Conservation (phyloP, 2,797 vertebrate genomes). For the Crypturellus tataupa region DNA sequence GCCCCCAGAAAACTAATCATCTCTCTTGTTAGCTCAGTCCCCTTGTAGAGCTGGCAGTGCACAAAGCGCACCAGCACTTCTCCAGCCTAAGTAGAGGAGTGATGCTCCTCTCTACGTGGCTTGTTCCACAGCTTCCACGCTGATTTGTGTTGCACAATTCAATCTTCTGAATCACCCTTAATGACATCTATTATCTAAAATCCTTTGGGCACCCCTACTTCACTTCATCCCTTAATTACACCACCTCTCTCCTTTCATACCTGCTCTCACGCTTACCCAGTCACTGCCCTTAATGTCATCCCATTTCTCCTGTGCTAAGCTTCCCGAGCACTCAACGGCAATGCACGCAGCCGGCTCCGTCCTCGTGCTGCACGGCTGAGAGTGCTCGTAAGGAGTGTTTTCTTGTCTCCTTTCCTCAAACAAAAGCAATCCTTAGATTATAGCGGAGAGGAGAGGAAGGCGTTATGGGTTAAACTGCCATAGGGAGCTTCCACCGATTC, state of each 20-base stretch:
- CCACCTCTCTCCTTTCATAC: constrained; percentile 71
- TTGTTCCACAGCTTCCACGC: constrained; percentile 70
- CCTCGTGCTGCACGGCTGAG: constrained; percentile 20
- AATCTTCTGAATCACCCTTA: constrained; percentile 77
- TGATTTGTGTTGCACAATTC: constrained; percentile 74
- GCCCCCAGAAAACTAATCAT: constrained; percentile 72
- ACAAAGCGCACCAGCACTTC: constrained; percentile 73
- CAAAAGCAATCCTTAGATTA: constrained; percentile 67
- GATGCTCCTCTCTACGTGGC: constrained; percentile 67
- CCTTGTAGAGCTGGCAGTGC: constrained; percentile 60
- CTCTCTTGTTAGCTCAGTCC: constrained; percentile 69
- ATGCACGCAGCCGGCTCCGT: constrained; percentile 11
- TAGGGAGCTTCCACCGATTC: constrained; percentile 26
- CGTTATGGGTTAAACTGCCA: constrained; percentile 4
- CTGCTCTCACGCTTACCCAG: constrained; percentile 64
- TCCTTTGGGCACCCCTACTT: constrained; percentile 71
- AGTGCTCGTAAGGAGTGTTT: constrained; percentile 62
- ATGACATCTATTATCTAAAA: constrained; percentile 78
- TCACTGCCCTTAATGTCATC: constrained; percentile 73
- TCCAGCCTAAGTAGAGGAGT: constrained; percentile 39
- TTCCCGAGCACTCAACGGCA: constrained; percentile 64
- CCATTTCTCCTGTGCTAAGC: constrained; percentile 72
- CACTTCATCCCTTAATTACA: constrained; percentile 73
- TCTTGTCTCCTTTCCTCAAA: constrained; percentile 66
- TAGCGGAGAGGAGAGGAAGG: constrained; percentile 27